Base-by-base conservation (phyloP, 2,113 vertebrate genomes). In the Sylvilagus bachmani region DNA sequence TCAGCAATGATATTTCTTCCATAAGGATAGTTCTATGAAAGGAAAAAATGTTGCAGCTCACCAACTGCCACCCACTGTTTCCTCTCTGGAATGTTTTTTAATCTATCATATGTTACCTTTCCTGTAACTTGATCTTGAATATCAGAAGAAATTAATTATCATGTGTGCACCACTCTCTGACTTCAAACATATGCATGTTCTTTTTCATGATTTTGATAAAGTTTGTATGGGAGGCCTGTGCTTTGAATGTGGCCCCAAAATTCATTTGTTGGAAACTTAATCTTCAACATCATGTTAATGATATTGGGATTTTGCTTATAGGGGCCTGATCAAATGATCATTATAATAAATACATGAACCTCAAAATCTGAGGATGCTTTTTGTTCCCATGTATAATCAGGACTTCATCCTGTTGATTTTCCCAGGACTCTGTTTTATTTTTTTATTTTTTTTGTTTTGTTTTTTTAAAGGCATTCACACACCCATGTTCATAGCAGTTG, bases 1-100 rank as follows among this genome's bases (percentile, higher is more conserved):
- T 83, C 86, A 84, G 89, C 74, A 84, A n/a, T 92, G 80, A 85
- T 89, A 51, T 93, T 95, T 91, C 88, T 95, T 83, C 90, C 61
- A 64, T 83, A 83, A 82, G 86, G 86, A 86, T 95, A 95, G 91
- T 95, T 96, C 89, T 91, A 64, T 95, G 91, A 95, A 95, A 96
- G 70, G 85, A 86, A 91, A 96, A 89, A 58, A 80, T 62, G 64
- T 69, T 80, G 90, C 66, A 86, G 70, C 81, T 95, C 75, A 91
- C 94, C 66, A 24, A 53, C 83, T 96, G 79, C 91, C 85, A 25
- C 96, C 95, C 89, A 93, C 96, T 91, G 70, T 83, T 86, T 93
- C 81, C 80, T 95, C 92, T 86, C 79, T 77, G 79, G 64, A 91
- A 81, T 86, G 93, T 83, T 89, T 94, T 95, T 66, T 58, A 73